Evolutionary conservation across 2,113 vertebrate genomes (phyloP), one percentile per base, ranked within the genome.

Genomic region (Pholis gunnellus): DNA sequence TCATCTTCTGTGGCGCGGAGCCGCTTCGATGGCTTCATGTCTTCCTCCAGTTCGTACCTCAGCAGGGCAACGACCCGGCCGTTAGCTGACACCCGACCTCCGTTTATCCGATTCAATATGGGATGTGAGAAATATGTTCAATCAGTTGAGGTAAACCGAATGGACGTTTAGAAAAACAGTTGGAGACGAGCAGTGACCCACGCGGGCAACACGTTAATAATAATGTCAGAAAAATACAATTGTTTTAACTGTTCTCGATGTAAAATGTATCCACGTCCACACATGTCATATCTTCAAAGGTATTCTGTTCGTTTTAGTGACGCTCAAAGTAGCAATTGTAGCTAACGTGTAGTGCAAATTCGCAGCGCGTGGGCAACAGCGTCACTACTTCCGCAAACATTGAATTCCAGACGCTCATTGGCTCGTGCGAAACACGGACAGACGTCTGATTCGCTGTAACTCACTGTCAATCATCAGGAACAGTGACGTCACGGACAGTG

Each of bases 341-440:
- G 1, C 48, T 5, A 56, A 34, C 10, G 36, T n/a, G 34, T 1
- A 0, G 8, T 29, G 6, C 1, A 6, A 50, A 66, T 11, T 5
- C 1, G 6, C 44, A 14, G 70, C 2, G 60, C 2, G 52, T 10
- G 5, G 2, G 3, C 4, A 0, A 22, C 25, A 17, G 27, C 10
- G 6, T 10, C 44, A 38, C 22, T 1, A 89, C 88, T 94, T 94
- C 92, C 93, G 92, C 50, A 92, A 89, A 92, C 57, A 92, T 29
- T 38, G 4, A 57, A n/a, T 31, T 0, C 1, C 18, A 0, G 1
- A 56, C 25, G 27, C 75, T 85, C 4, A 94, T 94, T 94, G 93
- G 93, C 22, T 91, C 3, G 2, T 44, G 9, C 1, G 42, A 91
- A 84, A 87, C 29, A 87, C 81, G 69, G 82, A 86, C 73, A 36